These are phyloP conservation scores for Pachydiplax longipennis DNA, from an alignment of 2,888 invertebrate species.

Conservation along the genomic window DNA sequence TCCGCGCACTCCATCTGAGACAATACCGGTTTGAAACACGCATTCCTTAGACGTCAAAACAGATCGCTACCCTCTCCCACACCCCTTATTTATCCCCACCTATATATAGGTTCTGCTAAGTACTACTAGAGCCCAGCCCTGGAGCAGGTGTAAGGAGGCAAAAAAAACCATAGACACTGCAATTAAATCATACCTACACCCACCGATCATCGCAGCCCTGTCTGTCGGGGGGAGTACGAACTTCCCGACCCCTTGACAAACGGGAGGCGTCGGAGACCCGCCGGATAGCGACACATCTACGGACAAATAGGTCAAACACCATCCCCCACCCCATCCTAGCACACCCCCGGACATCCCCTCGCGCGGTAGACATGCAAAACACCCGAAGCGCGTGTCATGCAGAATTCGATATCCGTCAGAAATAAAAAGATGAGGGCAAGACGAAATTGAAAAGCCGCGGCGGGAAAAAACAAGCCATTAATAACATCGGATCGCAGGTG, in stretches of 20 bases:
- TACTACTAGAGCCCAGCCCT: no score
- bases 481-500: not conserved
- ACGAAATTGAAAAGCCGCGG: not conserved
- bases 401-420: not conserved
- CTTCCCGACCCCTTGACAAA: not conserved
- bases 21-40: no score
- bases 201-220: no score
- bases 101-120: no score
- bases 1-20: no score
- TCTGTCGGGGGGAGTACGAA: not conserved
- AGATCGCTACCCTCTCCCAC: no score
- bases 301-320: constrained; percentile 35
- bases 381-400: not conserved
- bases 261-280: not conserved
- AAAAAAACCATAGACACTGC: no score
- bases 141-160: no score
- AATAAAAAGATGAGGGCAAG: not conserved
- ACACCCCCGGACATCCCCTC: not conserved
- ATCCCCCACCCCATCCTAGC: not conserved
- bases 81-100: no score
- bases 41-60: no score
- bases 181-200: no score
- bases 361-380: constrained; percentile 2
- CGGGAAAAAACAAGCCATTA: constrained; percentile 11
- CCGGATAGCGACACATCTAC: not conserved